Evolutionary conservation across 2,113 vertebrate genomes (phyloP).

Genomic region (Mungos mungo): DNA sequence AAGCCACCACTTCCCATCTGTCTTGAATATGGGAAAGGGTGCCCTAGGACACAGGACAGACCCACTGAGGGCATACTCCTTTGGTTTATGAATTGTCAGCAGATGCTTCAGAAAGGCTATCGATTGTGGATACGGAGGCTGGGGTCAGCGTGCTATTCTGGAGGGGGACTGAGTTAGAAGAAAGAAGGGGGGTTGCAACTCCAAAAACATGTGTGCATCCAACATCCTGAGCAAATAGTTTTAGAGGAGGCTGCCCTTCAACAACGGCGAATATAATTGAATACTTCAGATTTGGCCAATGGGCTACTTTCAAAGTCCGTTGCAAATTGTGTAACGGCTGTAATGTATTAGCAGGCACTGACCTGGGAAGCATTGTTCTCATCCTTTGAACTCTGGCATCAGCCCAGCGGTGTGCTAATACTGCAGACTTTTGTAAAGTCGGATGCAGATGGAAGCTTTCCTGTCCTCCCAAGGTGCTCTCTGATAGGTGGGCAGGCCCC

Average conservation of each 20-base stretch:
- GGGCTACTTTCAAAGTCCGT: constrained; percentile 26
- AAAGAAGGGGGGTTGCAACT: not conserved
- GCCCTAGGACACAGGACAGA: not conserved
- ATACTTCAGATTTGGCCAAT: constrained; percentile 29
- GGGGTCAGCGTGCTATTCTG: not conserved
- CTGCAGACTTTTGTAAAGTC: not conserved
- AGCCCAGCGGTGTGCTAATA: not conserved
- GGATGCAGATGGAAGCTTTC: not conserved
- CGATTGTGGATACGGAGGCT: not conserved
- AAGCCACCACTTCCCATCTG: not conserved
- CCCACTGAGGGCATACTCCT: not conserved
- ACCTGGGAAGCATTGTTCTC: not conserved
- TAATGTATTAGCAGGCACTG: not conserved
- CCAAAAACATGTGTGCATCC: accelerated
- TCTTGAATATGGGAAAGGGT: constrained; percentile 19
- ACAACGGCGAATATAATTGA: constrained; percentile 35
- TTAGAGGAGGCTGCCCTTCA: constrained; percentile 40
- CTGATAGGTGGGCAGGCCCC: not conserved
- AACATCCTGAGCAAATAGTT: constrained; percentile 47
- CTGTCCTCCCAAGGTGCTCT: not conserved
- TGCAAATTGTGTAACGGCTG: not conserved
- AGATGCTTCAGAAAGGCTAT: constrained; percentile 39
- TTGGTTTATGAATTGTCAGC: not conserved
- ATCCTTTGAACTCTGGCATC: not conserved
- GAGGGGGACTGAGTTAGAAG: not conserved